phyloP scores from a whole-genome alignment of 30 jellyfish, hydroid and myxozoan species.

The Haliclystus octoradiatus region DNA sequence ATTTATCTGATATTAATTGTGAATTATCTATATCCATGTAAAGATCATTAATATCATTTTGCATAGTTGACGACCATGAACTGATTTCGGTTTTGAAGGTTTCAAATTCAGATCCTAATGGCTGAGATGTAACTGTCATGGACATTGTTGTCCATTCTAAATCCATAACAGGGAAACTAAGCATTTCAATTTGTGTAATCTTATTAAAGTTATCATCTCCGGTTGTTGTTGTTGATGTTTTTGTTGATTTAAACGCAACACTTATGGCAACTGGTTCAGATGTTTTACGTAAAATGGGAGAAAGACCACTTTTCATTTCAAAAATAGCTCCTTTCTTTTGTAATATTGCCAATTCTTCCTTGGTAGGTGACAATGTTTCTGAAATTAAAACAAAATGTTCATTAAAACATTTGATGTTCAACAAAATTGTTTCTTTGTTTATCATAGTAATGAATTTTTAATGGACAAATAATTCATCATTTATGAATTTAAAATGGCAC shows the following conservation, averaged over 20 bases:
- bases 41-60: constrained; percentile 22
- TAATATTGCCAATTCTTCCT: constrained; percentile 2
- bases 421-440: no score
- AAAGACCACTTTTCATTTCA: constrained; percentile 65
- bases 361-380: not conserved
- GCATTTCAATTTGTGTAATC: constrained; percentile 14
- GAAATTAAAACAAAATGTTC: not conserved
- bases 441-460: no score
- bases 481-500: no score
- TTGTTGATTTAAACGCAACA: constrained; percentile 33
- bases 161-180: constrained; percentile 48
- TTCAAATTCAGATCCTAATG: not conserved
- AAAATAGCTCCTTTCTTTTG: constrained; percentile 49
- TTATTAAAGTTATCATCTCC: constrained; percentile 44
- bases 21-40: constrained; percentile 22
- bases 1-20: constrained; percentile 9
- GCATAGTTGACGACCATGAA: constrained; percentile 33
- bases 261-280: constrained; percentile 10
- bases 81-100: not conserved
- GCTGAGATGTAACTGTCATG: constrained; percentile 1
- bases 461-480: no score
- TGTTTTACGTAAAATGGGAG: constrained; percentile 35
- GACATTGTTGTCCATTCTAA: constrained; percentile 23
- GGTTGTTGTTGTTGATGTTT: constrained; percentile 13
- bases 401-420: no score